Evolutionary conservation across 2,888 invertebrate genomes (phyloP), one percentile per base, ranked within the genome.

Genomic region (Entomobrya multifasciata): DNA sequence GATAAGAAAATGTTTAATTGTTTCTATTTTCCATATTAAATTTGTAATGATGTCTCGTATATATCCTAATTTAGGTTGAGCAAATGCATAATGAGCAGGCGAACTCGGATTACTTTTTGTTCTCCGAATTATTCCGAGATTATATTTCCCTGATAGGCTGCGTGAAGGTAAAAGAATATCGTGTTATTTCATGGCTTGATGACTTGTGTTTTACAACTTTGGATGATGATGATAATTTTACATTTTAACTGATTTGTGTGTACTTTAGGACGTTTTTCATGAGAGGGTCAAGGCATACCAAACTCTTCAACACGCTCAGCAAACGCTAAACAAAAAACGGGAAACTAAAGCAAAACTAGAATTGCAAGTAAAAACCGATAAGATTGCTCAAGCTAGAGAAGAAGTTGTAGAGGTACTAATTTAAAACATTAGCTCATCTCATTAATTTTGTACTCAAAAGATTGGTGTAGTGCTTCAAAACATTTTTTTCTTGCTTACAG

Each of bases 221-320:
- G n/a, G n/a, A n/a, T n/a, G n/a, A n/a, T n/a, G n/a, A n/a, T n/a
- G n/a, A n/a, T n/a, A n/a, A n/a, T n/a, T n/a, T n/a, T n/a, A n/a
- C n/a, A n/a, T n/a, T n/a, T n/a, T n/a, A n/a, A n/a, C 8, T 8
- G 36, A 36, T 36, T 36, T 36, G 8, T 6, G n/a, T 76, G 78
- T 49, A 41, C 92, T 92, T 0, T 92, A 95, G 95, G 95, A 95
- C 89, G 94, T 95, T n/a, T 95, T 96, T 91, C 94, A 94, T 91
- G 95, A 96, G 91, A 93, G 96, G 78, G 95, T 95, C 1, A 95
- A 97, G 94, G 95, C 97, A 17, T 99, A 98, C 93, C 99, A 99
- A 93, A 96, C 96, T 92, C 99, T 99, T 98, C 98, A 99, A 92
- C 97, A 98, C 92, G 97, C 99, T 41, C 98, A 99, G 93, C 95